phyloP scores from a whole-genome alignment of 2,888 invertebrate species.

The Dorcus parallelipipedus region DNA sequence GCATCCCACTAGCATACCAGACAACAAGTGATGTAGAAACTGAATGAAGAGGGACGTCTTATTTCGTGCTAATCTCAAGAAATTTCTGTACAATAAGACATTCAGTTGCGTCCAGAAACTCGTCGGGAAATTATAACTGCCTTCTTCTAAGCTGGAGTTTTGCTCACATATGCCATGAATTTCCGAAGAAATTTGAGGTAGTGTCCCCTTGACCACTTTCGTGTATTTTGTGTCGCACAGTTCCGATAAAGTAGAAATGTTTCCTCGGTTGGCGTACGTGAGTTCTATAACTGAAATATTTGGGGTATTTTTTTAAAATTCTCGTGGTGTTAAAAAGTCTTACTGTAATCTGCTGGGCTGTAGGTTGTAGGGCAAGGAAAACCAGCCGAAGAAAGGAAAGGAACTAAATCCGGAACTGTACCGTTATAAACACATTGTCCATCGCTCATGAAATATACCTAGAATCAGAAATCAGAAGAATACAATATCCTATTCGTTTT shows the following conservation, averaged over 20 bases:
- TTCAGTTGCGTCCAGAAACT: conserved; percentile 8
- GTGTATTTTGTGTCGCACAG: neutral
- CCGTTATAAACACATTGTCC: conserved; percentile 54
- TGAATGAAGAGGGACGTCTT: conserved; percentile 9
- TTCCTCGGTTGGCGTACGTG: neutral
- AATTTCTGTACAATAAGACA: conserved; percentile 8
- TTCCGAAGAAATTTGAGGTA: too few relatives aligned
- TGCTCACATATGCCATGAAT: neutral
- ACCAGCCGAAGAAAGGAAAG: conserved; percentile 59
- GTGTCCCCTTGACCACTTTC: too few relatives aligned
- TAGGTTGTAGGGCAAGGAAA: conserved; percentile 68
- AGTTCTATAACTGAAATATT: neutral
- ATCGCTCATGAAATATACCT: conserved; percentile 18
- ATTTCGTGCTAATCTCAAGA: conserved; percentile 12
- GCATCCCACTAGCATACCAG: conserved; percentile 6
- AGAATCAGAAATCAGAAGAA: neutral
- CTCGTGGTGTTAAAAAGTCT: conserved; percentile 5
- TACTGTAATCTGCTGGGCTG: conserved; percentile 68
- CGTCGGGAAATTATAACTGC: too few relatives aligned
- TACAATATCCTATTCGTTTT: neutral
- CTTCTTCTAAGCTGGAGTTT: neutral
- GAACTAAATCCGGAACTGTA: conserved; percentile 59
- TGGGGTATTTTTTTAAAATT: too few relatives aligned
- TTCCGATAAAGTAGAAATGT: neutral
- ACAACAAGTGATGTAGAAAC: conserved; percentile 12